Conservation (phyloP, 2,113 vertebrate species). For the Macrotus californicus region DNA sequence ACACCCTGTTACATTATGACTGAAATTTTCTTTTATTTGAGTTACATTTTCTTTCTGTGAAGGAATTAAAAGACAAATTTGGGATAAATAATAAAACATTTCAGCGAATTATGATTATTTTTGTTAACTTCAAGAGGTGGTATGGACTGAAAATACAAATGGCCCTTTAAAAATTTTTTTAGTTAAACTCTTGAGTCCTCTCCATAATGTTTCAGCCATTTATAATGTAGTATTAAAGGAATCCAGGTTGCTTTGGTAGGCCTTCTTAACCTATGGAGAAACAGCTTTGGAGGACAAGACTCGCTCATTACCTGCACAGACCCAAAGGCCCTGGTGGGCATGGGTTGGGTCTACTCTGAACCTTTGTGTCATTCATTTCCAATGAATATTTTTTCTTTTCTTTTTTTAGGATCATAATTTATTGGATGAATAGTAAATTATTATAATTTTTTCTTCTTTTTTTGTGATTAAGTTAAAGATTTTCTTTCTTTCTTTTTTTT, state of each 20-base stretch:
- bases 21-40: slow-evolving; percentile 19
- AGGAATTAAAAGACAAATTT: slow-evolving; percentile 22
- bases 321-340: background rate
- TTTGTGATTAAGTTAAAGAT: no score
- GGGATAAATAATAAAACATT: slow-evolving; percentile 16
- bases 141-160: background rate
- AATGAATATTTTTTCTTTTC: background rate
- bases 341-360: background rate
- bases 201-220: background rate
- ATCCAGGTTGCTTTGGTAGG: background rate
- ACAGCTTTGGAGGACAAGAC: background rate
- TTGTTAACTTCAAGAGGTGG: slow-evolving; percentile 2
- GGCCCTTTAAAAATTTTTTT: background rate
- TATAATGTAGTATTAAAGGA: background rate
- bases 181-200: background rate
- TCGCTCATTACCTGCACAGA: background rate
- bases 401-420: no score
- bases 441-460: no score
- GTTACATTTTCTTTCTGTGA: slow-evolving; percentile 34
- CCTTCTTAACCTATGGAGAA: background rate
- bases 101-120: background rate
- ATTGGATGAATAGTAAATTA: no score
- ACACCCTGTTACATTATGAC: no score
- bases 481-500: no score
- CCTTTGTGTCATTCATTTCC: background rate